phyloP scores from a whole-genome alignment of 2,888 invertebrate species.

The Melieria picta region DNA sequence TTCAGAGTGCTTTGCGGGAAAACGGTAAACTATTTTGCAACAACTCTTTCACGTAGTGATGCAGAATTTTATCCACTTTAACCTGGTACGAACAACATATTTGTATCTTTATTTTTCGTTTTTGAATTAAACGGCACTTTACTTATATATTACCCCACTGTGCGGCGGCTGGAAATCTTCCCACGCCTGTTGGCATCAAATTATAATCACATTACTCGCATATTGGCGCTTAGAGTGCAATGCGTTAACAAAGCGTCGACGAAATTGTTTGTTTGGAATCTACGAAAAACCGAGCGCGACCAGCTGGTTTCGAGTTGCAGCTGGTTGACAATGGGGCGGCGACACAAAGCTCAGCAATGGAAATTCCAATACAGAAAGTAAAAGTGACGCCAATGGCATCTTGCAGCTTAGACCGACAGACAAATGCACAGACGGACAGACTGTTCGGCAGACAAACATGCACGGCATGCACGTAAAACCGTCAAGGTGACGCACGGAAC shows the following conservation, averaged over 20 bases:
- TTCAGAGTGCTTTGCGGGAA: too few relatives aligned
- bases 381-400: constrained; percentile 26
- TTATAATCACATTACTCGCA: constrained; percentile 9
- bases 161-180: constrained; percentile 4
- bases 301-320: too few relatives aligned
- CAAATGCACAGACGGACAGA: neutral
- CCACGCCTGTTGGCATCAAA: neutral
- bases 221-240: constrained; percentile 1
- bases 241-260: neutral
- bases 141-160: too few relatives aligned
- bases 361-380: constrained; percentile 22
- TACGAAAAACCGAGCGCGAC: too few relatives aligned
- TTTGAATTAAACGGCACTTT: too few relatives aligned
- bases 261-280: too few relatives aligned
- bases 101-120: too few relatives aligned
- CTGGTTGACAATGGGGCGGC: too few relatives aligned
- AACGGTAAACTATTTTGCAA: too few relatives aligned
- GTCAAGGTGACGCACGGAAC: constrained; percentile 9
- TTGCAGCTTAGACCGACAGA: constrained; percentile 15
- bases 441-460: neutral
- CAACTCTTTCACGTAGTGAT: too few relatives aligned
- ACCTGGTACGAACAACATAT: too few relatives aligned
- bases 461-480: neutral
- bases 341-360: neutral
- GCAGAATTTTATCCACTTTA: too few relatives aligned